Percentiles rank a stretch among this genome's conserved stretches.
Evolutionary conservation across 1,140 invertebrate genomes (phyloP).

Genomic region (Apis mellifera): DNA sequence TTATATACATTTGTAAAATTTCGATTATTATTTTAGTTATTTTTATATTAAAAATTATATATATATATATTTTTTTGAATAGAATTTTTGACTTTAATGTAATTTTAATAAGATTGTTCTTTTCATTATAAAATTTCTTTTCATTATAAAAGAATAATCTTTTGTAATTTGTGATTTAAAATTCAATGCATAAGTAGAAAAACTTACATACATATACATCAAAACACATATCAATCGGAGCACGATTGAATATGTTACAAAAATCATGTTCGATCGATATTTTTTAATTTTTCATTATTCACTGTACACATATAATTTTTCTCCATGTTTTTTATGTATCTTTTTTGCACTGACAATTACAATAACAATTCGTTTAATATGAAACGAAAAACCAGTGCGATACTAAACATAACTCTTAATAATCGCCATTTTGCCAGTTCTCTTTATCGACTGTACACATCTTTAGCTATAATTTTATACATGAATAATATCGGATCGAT

Average conservation of each 20-base stretch:
- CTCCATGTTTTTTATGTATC: background rate
- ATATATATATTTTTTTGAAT: slow-evolving; percentile 9
- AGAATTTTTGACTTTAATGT: background rate
- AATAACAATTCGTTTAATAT: background rate
- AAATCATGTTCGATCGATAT: slow-evolving; percentile 13
- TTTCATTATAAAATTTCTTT: background rate
- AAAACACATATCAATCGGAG: slow-evolving; percentile 7
- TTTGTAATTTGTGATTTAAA: background rate
- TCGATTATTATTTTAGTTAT: background rate
- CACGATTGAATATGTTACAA: background rate
- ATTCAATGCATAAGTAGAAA: background rate
- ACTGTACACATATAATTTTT: background rate
- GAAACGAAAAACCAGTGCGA: background rate
- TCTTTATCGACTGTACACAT: slow-evolving; percentile 48
- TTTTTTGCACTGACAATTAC: slow-evolving; percentile 3
- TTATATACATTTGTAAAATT: slow-evolving; percentile 42
- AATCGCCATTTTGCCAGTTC: slow-evolving; percentile 42
- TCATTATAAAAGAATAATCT: background rate
- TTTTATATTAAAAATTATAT: background rate
- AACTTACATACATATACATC: background rate
- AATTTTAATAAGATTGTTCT: background rate
- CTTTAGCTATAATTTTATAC: slow-evolving; percentile 33
- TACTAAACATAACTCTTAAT: slow-evolving; percentile 20
- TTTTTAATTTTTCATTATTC: background rate
- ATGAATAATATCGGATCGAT: slow-evolving; percentile 28